Percentiles rank a stretch among this genome's conserved stretches.
These are phyloP conservation scores for Cantharis rufa DNA, from an alignment of 2,888 invertebrate species.

Conservation along the genomic window DNA sequence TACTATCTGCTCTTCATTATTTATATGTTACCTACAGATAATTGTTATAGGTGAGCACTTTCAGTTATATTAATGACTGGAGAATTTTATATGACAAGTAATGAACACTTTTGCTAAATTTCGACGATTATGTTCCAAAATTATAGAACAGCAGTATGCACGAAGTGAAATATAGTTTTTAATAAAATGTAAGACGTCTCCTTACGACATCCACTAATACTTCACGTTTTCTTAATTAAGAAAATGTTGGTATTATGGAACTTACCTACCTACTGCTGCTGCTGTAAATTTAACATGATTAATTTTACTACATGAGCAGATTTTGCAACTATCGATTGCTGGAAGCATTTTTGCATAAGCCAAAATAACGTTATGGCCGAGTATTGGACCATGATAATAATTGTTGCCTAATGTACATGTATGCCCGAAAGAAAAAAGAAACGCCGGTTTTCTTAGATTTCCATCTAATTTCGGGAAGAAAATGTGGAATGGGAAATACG, in stretches of 20 bases:
- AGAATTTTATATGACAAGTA: constrained; percentile 13
- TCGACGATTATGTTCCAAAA: constrained; percentile 25
- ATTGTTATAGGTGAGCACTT: not conserved
- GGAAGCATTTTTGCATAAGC: not conserved
- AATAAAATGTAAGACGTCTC: constrained; percentile 36
- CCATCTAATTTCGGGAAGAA: not conserved
- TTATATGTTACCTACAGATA: not conserved
- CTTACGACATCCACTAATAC: constrained; percentile 20
- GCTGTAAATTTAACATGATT: not conserved
- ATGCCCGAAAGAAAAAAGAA: not conserved
- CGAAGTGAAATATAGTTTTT: constrained; percentile 31
- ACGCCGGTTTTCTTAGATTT: not conserved
- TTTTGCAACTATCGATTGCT: not conserved
- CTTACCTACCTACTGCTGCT: not conserved
- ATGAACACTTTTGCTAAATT: not conserved
- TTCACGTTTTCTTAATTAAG: constrained; percentile 25
- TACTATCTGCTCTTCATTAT: constrained; percentile 5
- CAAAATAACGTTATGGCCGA: not conserved
- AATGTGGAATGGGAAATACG: not conserved
- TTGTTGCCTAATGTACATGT: not conserved
- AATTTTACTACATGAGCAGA: not conserved
- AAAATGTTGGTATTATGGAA: not conserved
- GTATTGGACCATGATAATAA: not conserved
- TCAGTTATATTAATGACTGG: not conserved
- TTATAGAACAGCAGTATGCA: constrained; percentile 14